Evolutionary conservation across 2,888 invertebrate species (phyloP), one percentile per base, ranked within the genome.

Genomic region (Drosophila nr. fundita): DNA sequence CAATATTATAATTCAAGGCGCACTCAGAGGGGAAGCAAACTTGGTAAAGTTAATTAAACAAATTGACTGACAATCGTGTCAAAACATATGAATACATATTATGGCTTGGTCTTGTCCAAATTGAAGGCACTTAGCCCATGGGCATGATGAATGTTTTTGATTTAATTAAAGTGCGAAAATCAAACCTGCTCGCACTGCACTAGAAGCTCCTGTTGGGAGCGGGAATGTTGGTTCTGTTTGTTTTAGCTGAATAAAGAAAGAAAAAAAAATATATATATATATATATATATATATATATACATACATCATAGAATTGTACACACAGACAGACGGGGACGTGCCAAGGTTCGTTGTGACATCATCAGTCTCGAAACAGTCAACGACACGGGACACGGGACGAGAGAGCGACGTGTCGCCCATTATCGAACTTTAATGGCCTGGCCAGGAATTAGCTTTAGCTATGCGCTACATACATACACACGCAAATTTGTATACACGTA

Each of bases 361-460:
- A 86, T 82, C 90, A 76, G 54, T 66, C 65, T 57, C 62, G 68
- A 62, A 72, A 68, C 90, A 85, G 83, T 88, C 90, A 88, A 90
- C 84, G 83, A 90, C 89, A 86, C 74, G 80, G 89, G 90, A 80
- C 79, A 89, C 74, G 86, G 89, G 89, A 76, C 82, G 76, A 70
- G 83, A 68, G 55, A 34, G 42, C 63, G 64, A 82, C 68, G 72
- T 74, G 71, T 55, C 72, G 75, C 89, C 86, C 85, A 85, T 88
- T 85, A 88, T 85, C 84, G 89, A 90, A 83, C 90, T 83, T 90
- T 89, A 90, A 88, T 90, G 90, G 89, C 71, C 77, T 74, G 80
- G 65, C 59, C 85, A 88, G 88, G 81, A 90, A 85, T 85, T 85
- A 90, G 85, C 87, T 90, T 73, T 79, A 76, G 86, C 84, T 85